A percentile compares a stretch with the other conserved stretches of the same genome.
Evolutionary conservation across 2,888 invertebrate species (phyloP).

Genomic region (Dolomedes plantarius): DNA sequence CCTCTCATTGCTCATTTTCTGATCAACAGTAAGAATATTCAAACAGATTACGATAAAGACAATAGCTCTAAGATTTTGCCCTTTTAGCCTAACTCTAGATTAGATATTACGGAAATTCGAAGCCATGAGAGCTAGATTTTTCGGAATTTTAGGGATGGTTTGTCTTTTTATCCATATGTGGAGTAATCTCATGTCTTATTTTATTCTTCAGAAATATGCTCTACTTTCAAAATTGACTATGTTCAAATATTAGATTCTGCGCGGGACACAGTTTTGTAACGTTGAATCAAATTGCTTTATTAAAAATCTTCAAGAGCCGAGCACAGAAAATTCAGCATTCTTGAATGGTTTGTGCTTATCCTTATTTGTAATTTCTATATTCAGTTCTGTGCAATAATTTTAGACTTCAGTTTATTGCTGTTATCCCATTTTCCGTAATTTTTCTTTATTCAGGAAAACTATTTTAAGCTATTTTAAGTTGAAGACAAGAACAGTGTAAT

Average conservation of each 20-base stretch:
- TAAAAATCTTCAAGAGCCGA: conserved; percentile 86
- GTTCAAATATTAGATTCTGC: conserved; percentile 6
- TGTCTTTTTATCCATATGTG: conserved; percentile 97
- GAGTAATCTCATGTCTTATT: conserved; percentile 95
- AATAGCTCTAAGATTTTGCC: no score
- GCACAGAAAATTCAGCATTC: conserved; percentile 89
- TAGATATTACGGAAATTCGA: no score
- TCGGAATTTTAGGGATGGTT: conserved; percentile 98
- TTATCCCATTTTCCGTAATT: no score
- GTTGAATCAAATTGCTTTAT: conserved; percentile 54
- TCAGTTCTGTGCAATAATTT: conserved; percentile 92
- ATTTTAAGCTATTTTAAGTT: no score
- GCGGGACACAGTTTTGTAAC: conserved; percentile 25
- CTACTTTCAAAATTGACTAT: background rate
- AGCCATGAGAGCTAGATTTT: conserved; percentile 88
- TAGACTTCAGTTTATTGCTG: no score
- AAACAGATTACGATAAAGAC: no score
- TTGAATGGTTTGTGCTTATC: conserved; percentile 92
- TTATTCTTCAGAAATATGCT: conserved; percentile 73
- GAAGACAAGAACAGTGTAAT: no score
- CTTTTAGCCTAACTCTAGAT: no score
- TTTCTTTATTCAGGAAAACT: no score
- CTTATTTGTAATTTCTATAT: conserved; percentile 89
- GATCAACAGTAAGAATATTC: no score
- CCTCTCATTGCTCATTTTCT: no score